phyloP scores from a whole-genome alignment of 2,113 vertebrate genomes.

The Mormoops blainvillei region DNA sequence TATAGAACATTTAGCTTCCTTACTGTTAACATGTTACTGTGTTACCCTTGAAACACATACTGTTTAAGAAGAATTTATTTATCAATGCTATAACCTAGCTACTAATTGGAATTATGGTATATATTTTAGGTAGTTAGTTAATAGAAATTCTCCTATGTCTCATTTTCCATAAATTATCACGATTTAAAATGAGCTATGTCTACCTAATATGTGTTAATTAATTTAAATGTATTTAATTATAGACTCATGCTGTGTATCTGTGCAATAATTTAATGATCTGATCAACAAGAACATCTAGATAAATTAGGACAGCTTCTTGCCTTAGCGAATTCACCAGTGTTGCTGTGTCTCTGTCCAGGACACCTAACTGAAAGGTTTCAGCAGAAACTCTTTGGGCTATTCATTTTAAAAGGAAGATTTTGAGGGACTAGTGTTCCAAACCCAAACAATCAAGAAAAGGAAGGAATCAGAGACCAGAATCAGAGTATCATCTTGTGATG shows the following conservation, averaged over 20 bases:
- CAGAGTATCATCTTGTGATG: not conserved
- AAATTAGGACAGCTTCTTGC: not conserved
- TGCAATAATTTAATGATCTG: not conserved
- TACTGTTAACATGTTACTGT: not conserved
- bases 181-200: not conserved
- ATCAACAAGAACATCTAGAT: not conserved
- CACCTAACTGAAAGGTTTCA: not conserved
- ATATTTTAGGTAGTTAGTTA: not conserved
- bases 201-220: not conserved
- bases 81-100: not conserved
- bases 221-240: not conserved
- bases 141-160: not conserved
- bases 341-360: not conserved
- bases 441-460: not conserved
- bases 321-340: not conserved
- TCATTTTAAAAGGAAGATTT: not conserved
- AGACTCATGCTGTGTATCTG: not conserved
- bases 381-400: not conserved
- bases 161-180: not conserved
- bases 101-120: not conserved
- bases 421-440: not conserved
- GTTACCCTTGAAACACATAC: not conserved
- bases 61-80: not conserved
- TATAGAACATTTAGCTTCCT: not conserved
- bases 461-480: not conserved